A percentile compares a stretch with the other conserved stretches of the same genome.
Conservation (phyloP, 37 sponge, comb jelly and placozoan genomes). For the Hexactinellida sp. region DNA sequence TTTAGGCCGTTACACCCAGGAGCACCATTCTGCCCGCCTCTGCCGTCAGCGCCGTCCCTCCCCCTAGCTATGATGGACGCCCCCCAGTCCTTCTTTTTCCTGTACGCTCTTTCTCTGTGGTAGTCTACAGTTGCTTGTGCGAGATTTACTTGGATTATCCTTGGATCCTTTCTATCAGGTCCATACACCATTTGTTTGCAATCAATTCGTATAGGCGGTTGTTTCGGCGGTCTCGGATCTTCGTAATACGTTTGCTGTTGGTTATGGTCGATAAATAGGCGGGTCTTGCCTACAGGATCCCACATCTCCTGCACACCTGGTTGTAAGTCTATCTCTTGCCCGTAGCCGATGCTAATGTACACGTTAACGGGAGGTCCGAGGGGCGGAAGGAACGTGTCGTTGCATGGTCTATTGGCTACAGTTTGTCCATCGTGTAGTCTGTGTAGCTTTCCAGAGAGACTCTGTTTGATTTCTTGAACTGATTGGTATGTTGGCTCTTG, state of each 20-base stretch:
- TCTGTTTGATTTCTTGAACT: not conserved
- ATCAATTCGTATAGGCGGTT: not conserved
- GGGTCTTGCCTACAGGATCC: conserved; percentile 41
- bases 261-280: conserved; percentile 63
- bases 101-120: not conserved
- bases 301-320: conserved; percentile 56
- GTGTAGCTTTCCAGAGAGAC: not conserved
- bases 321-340: conserved; percentile 48
- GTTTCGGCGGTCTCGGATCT: conserved; percentile 50
- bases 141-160: not conserved
- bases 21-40: conserved; percentile 1
- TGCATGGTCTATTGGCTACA: conserved; percentile 33
- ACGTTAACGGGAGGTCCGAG: conserved; percentile 49
- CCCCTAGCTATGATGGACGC: not conserved
- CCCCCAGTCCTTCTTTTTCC: not conserved
- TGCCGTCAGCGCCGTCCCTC: not conserved
- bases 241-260: conserved; percentile 44
- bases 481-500: conserved; percentile 14
- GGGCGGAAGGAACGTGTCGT: conserved; percentile 65
- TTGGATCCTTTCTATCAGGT: conserved; percentile 12
- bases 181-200: not conserved
- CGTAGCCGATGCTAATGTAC: conserved; percentile 68
- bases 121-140: not conserved
- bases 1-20: conserved; percentile 26
- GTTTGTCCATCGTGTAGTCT: not conserved